Percentiles rank a stretch among this genome's conserved stretches.
These are phyloP conservation scores for Anthoscopus minutus DNA, from an alignment of 2,113 vertebrate species.

Conservation along the genomic window DNA sequence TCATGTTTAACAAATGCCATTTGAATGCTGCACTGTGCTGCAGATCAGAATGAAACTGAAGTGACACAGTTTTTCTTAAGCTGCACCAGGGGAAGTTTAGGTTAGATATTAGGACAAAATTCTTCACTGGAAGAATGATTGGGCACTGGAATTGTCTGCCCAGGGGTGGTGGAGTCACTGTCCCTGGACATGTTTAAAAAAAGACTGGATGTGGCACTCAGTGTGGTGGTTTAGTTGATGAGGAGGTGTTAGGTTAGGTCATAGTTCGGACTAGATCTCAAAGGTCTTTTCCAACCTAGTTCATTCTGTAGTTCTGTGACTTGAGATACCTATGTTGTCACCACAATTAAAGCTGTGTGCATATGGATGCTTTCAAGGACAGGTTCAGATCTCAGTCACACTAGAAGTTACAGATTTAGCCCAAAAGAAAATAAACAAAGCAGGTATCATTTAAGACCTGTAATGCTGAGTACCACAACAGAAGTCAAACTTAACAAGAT, in stretches of 20 bases:
- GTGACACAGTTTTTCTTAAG: not conserved
- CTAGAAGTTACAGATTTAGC: not conserved
- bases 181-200: not conserved
- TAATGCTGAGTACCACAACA: not conserved
- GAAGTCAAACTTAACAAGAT: not conserved
- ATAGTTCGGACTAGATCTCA: not conserved
- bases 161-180: not conserved
- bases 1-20: not conserved
- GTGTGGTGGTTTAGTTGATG: not conserved
- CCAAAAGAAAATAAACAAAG: not conserved
- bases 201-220: not conserved
- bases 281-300: not conserved
- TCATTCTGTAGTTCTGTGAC: not conserved
- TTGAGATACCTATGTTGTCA: accelerated
- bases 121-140: not conserved
- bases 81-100: not conserved
- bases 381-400: not conserved
- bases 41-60: not conserved
- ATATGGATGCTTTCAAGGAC: not conserved
- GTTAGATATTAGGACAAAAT: not conserved
- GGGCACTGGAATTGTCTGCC: not conserved
- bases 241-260: not conserved
- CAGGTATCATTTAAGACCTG: not conserved
- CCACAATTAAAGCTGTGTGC: not conserved
- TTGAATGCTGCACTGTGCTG: not conserved